A percentile compares a stretch with the other conserved stretches of the same genome.
Evolutionary conservation across 2,797 vertebrate species (phyloP).

Genomic region (Galagoides demidoff): DNA sequence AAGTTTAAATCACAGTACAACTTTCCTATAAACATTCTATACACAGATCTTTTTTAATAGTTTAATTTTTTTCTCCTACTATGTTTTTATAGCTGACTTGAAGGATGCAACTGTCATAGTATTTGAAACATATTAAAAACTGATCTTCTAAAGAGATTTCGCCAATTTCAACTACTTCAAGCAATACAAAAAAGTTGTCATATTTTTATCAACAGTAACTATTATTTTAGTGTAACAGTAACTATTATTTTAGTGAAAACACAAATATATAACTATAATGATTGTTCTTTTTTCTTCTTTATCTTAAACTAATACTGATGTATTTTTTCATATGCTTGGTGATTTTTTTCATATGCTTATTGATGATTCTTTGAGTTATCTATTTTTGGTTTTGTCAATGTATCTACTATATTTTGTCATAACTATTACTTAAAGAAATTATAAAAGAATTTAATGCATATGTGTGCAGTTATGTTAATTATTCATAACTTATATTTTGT

Average conservation of each 20-base stretch:
- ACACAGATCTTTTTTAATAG: neutral
- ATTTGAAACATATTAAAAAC: neutral
- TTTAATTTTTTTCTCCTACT: neutral
- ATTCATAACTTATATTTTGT: neutral
- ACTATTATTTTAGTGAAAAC: neutral
- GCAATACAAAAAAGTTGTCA: neutral
- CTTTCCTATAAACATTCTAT: neutral
- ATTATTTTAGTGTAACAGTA: neutral
- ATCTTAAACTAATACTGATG: neutral
- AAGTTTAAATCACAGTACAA: neutral
- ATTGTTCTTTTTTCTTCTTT: neutral
- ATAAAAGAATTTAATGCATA: neutral
- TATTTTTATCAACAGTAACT: neutral
- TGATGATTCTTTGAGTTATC: neutral
- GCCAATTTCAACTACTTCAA: conserved; percentile 75
- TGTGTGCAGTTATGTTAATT: neutral
- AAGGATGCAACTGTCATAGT: neutral
- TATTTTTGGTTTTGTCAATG: neutral
- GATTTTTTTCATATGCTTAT: neutral
- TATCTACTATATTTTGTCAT: neutral
- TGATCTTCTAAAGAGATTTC: conserved; percentile 5
- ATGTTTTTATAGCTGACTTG: neutral
- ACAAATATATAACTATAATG: neutral
- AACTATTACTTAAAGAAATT: neutral
- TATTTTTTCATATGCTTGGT: neutral